Percentiles rank a stretch among this genome's conserved stretches.
Conservation (phyloP, 2,797 vertebrate species). For the Helicolenus hilgendorfi region DNA sequence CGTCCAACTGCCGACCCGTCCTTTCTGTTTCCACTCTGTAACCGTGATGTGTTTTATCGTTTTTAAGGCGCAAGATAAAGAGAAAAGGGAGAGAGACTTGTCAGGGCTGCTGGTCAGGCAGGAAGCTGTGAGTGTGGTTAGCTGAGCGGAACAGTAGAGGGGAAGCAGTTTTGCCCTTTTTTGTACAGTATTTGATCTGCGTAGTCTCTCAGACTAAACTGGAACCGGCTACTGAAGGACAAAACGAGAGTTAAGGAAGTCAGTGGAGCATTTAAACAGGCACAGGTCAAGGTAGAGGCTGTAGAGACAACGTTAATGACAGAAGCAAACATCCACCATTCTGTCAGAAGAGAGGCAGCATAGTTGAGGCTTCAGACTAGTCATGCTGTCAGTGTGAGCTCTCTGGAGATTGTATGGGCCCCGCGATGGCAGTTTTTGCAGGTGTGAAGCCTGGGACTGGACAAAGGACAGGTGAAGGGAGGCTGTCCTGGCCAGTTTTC, state of each 20-base stretch:
- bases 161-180: slow-evolving; percentile 73
- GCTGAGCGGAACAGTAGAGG: slow-evolving; percentile 74
- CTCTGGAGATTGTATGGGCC: slow-evolving; percentile 6
- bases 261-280: not conserved
- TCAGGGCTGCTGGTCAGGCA: slow-evolving; percentile 47
- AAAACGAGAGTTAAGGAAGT: slow-evolving; percentile 49
- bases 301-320: not conserved
- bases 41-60: not conserved
- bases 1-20: not conserved
- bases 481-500: slow-evolving; percentile 81
- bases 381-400: slow-evolving; percentile 66
- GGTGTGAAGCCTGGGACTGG: slow-evolving; percentile 27
- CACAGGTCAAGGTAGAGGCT: not conserved
- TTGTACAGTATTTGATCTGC: slow-evolving; percentile 42
- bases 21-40: not conserved
- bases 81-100: not conserved
- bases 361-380: not conserved
- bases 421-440: slow-evolving; percentile 51
- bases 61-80: not conserved
- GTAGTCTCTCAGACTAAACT: slow-evolving; percentile 34
- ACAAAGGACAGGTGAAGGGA: slow-evolving; percentile 38
- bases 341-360: not conserved
- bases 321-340: not conserved
- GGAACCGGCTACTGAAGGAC: slow-evolving; percentile 19
- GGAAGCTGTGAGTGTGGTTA: slow-evolving; percentile 81